A percentile compares a stretch with the other conserved stretches of the same genome.
Evolutionary conservation across 2,888 invertebrate genomes (phyloP).

Genomic region (Oscheius myriophilus): DNA sequence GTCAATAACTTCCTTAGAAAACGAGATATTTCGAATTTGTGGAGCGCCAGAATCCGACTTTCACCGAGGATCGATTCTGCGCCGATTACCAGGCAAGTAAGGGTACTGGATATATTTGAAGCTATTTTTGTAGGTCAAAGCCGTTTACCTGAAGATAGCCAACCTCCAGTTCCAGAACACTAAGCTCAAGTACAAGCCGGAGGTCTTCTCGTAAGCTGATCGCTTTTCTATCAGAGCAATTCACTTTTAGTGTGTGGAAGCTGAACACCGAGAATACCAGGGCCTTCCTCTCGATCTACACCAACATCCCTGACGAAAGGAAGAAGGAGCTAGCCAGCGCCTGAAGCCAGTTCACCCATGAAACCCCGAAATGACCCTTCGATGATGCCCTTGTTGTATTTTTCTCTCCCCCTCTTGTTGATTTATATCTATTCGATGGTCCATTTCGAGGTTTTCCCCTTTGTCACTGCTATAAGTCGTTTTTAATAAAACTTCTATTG

Average conservation of each 20-base stretch:
- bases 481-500: too few species aligned
- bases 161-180: background rate
- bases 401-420: too few species aligned
- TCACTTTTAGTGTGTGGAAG: conserved; percentile 14
- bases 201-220: conserved; percentile 16
- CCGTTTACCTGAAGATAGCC: too few species aligned
- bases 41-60: background rate
- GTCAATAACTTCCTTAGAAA: too few species aligned
- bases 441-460: too few species aligned
- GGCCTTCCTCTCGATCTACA: conserved; percentile 16
- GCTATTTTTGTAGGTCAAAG: background rate
- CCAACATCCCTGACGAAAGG: background rate
- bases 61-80: background rate
- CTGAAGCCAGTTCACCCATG: too few species aligned
- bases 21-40: conserved; percentile 15
- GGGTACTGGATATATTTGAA: too few species aligned
- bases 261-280: conserved; percentile 7
- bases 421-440: too few species aligned
- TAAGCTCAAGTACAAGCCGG: conserved; percentile 16
- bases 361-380: too few species aligned
- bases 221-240: background rate
- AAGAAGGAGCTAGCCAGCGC: conserved; percentile 11
- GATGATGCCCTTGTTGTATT: too few species aligned
- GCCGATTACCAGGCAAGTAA: conserved; percentile 4
- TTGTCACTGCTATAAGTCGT: too few species aligned